phyloP scores from a whole-genome alignment of 2,888 invertebrate species.

The Horisme vitalbata region DNA sequence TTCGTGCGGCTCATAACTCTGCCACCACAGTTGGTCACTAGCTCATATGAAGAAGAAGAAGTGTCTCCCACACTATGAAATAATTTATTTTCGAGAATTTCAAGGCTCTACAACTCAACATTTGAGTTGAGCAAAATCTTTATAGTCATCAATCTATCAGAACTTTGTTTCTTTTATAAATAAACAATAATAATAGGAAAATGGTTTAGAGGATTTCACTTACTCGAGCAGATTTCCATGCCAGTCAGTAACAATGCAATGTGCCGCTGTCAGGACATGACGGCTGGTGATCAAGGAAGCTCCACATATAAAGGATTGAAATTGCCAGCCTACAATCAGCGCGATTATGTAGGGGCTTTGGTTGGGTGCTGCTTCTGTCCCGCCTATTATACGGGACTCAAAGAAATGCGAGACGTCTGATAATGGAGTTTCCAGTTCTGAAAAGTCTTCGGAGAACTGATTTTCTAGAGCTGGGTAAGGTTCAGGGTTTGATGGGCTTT shows the following conservation, averaged over 20 bases:
- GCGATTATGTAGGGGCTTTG: conserved; percentile 10
- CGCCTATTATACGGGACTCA: conserved; percentile 12
- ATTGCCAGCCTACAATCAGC: conserved; percentile 20
- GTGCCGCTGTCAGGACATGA: conserved; percentile 30
- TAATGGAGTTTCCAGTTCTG: background rate
- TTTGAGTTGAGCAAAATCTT: no score
- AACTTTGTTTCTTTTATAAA: no score
- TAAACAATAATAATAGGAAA: no score
- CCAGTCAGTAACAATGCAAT: conserved; percentile 33
- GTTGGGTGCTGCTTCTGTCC: background rate
- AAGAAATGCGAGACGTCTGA: conserved; percentile 1
- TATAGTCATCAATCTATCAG: no score
- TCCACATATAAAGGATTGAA: conserved; percentile 15
- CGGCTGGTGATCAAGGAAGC: conserved; percentile 29
- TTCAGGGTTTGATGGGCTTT: background rate
- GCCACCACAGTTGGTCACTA: no score
- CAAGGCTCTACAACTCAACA: no score
- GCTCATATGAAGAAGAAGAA: no score
- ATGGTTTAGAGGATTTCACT: background rate
- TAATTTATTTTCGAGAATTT: no score
- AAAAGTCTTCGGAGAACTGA: no score
- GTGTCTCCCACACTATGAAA: no score
- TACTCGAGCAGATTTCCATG: conserved; percentile 33
- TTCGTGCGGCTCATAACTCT: no score
- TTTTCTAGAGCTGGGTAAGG: no score